These are phyloP conservation scores for Heteropelma amictum DNA, from an alignment of 2,888 invertebrate genomes.

Conservation along the genomic window DNA sequence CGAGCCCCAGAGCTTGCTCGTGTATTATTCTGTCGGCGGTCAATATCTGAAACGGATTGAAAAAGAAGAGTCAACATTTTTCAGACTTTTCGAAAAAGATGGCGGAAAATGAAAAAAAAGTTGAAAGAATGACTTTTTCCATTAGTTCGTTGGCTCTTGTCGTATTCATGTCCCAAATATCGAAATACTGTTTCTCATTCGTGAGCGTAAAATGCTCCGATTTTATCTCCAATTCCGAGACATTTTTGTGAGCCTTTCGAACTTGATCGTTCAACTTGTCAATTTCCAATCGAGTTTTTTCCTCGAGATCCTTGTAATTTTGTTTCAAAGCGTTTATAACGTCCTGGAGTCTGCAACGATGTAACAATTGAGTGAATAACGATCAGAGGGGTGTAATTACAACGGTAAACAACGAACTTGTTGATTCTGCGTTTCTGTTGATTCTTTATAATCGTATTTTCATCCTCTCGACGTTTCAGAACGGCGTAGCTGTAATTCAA, in stretches of 20 bases:
- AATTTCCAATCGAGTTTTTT: slow-evolving; percentile 83
- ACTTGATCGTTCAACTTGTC: slow-evolving; percentile 85
- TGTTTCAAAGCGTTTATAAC: slow-evolving; percentile 83
- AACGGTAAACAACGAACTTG: slow-evolving; percentile 77
- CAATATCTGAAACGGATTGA: slow-evolving; percentile 76
- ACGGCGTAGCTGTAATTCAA: slow-evolving; percentile 94
- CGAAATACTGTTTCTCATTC: slow-evolving; percentile 83
- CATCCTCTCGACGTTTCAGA: slow-evolving; percentile 91
- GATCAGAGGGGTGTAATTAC: neutral
- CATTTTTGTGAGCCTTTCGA: slow-evolving; percentile 82
- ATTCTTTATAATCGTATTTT: slow-evolving; percentile 88
- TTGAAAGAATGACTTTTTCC: slow-evolving; percentile 74
- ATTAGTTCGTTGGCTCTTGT: slow-evolving; percentile 79
- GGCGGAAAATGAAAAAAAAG: neutral
- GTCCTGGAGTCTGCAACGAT: slow-evolving; percentile 81
- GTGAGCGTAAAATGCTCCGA: slow-evolving; percentile 82
- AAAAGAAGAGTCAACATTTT: neutral
- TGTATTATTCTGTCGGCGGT: slow-evolving; percentile 82
- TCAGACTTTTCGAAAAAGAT: neutral
- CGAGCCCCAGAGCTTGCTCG: slow-evolving; percentile 82
- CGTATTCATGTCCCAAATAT: slow-evolving; percentile 83
- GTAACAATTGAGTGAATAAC: too few species aligned
- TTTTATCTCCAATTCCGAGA: slow-evolving; percentile 85
- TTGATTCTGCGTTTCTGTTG: slow-evolving; percentile 88
- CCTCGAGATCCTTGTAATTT: slow-evolving; percentile 84